phyloP scores from a whole-genome alignment of 2,113 vertebrate genomes.

The Canis aureus region DNA sequence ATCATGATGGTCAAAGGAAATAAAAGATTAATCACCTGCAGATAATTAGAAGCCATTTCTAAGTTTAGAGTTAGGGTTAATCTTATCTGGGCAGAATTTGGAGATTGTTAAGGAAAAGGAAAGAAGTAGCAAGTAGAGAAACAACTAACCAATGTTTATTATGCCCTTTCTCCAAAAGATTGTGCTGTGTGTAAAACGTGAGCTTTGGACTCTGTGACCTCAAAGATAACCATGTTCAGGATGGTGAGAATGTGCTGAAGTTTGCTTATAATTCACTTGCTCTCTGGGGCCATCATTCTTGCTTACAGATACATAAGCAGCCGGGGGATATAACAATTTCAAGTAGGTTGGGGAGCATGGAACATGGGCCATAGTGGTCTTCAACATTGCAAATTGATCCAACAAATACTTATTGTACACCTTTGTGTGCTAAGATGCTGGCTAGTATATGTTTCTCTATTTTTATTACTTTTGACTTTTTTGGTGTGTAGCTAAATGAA shows the following conservation, averaged over 20 bases:
- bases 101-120: background rate
- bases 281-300: background rate
- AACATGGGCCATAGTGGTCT: background rate
- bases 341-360: background rate
- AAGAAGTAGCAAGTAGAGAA: slow-evolving; percentile 1
- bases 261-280: background rate
- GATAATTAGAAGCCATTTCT: slow-evolving; percentile 12
- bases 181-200: background rate
- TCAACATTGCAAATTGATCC: background rate
- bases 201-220: background rate
- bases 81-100: background rate
- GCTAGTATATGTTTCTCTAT: background rate
- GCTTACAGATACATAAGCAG: background rate
- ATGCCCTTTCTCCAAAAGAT: background rate
- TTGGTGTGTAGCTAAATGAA: background rate
- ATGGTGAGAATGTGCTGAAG: background rate
- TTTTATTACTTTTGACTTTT: background rate
- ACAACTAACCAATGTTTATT: background rate
- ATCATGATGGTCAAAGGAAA: background rate
- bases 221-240: background rate
- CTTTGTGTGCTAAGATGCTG: background rate
- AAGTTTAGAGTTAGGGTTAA: background rate
- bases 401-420: background rate
- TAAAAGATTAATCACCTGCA: background rate
- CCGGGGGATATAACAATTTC: background rate